These are phyloP conservation scores for Phalloptychus januarius DNA, from an alignment of 2,797 vertebrate species.

Conservation along the genomic window DNA sequence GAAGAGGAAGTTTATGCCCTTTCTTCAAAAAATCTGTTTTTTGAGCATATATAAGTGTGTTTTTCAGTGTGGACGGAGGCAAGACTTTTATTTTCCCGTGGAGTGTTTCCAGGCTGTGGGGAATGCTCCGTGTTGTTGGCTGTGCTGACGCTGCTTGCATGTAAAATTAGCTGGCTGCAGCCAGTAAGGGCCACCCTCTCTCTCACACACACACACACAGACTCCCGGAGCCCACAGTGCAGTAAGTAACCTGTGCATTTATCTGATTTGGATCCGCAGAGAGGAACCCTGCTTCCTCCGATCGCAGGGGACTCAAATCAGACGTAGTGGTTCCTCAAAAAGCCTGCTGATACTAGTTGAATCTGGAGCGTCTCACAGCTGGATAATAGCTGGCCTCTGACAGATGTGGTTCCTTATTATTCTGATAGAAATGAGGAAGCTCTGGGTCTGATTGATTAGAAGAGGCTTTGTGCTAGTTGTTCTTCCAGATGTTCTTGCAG, in stretches of 20 bases:
- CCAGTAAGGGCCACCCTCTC: slow-evolving; percentile 63
- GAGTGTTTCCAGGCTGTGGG: neutral
- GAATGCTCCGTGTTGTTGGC: slow-evolving; percentile 17
- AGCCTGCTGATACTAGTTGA: slow-evolving; percentile 69
- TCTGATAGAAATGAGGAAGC: neutral
- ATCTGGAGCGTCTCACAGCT: slow-evolving; percentile 70
- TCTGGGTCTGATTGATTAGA: neutral
- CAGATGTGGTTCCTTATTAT: slow-evolving; percentile 45
- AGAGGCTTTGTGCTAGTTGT: neutral
- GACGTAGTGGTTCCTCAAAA: slow-evolving; percentile 16
- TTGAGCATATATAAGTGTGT: neutral
- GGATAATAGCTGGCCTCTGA: slow-evolving; percentile 37
- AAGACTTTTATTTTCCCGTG: slow-evolving; percentile 66
- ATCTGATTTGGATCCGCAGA: neutral
- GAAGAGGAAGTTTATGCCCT: accelerated
- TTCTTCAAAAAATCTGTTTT: accelerated
- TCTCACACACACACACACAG: slow-evolving; percentile 35
- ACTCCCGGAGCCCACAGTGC: slow-evolving; percentile 69
- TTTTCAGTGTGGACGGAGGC: neutral
- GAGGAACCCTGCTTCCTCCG: neutral
- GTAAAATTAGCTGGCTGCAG: slow-evolving; percentile 72
- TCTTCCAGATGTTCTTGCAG: slow-evolving; percentile 13
- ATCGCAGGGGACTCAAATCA: neutral
- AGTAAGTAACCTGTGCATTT: slow-evolving; percentile 65
- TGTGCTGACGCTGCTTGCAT: slow-evolving; percentile 53